Evolutionary conservation across 1,140 invertebrate species (phyloP), one percentile per base, ranked within the genome.

Genomic region (Microplitis mediator): DNA sequence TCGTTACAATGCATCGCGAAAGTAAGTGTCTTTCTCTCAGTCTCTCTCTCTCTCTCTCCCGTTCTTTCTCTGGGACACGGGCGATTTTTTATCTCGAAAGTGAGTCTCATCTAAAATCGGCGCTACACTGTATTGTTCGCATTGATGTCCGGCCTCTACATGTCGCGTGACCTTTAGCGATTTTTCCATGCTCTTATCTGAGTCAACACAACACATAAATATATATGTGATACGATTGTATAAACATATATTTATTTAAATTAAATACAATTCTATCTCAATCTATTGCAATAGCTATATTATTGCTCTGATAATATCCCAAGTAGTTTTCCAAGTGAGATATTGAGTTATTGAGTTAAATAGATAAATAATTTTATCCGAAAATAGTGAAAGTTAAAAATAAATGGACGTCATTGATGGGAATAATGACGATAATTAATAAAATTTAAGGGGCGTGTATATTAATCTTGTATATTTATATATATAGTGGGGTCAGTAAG

Each of bases 401-500:
- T 16, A 14, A 50, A 66, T 31, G 50, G 13, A 39, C 23, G 39
- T 51, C 23, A 51, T 23, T 23, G 23, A 23, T 23, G 8, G 6
- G 31, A 34, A 32, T n/a, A 32, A 34, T 32, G 14, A 66, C 13
- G 64, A 66, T 50, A 39, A 58, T 52, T 45, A 60, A 63, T 71
- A 50, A 65, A 45, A 64, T 66, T 62, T 58, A 62, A 72, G 70
- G 70, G 63, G 70, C 70, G 70, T 72, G 64, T 72, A 71, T 65
- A 62, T 58, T 56, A 65, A 62, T 51, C 14, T 54, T 66, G 52
- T 56, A 9, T 45, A 11, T 45, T 3, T 4, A 45, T 45, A 45
- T 11, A 45, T 45, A 45, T 8, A 45, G 39, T 9, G 39, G 36
- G 70, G 70, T 72, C 70, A 72, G 51, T 72, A 36, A 52, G 62